phyloP scores from a whole-genome alignment of 2,888 invertebrate species.

The Belgica antarctica region DNA sequence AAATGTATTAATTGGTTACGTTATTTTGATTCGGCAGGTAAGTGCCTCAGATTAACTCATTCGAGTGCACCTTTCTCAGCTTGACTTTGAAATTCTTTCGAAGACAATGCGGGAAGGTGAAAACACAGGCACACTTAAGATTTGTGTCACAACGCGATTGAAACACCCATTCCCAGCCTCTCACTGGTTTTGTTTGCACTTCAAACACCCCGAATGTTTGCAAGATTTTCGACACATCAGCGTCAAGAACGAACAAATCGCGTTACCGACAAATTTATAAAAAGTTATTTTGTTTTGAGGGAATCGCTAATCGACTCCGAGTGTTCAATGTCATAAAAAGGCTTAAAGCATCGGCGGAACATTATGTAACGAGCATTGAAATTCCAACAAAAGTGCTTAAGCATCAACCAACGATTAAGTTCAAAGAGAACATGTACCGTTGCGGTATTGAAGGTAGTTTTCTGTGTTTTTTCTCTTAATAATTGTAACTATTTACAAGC shows the following conservation, averaged over 20 bases:
- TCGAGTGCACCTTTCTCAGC: slow-evolving; percentile 6
- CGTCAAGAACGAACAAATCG: slow-evolving; percentile 24
- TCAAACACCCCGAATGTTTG: no score
- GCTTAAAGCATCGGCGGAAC: neutral
- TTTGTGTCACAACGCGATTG: neutral
- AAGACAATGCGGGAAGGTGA: slow-evolving; percentile 8
- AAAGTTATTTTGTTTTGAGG: neutral
- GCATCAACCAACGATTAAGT: neutral
- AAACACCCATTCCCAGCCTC: neutral
- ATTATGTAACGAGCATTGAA: slow-evolving; percentile 11
- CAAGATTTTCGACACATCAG: no score
- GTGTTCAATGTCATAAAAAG: slow-evolving; percentile 13
- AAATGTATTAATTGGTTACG: neutral
- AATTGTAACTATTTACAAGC: neutral
- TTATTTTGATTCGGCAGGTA: neutral
- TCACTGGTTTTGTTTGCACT: neutral
- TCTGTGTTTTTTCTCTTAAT: no score
- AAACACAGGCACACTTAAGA: neutral
- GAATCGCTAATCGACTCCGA: slow-evolving; percentile 9
- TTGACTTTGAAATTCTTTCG: neutral
- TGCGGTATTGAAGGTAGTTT: no score
- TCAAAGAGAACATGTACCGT: neutral
- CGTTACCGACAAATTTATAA: neutral
- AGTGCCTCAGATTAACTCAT: neutral
- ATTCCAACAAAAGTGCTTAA: slow-evolving; percentile 1